phyloP scores from a whole-genome alignment of 2,797 vertebrate genomes.

The Gouania willdenowi region DNA sequence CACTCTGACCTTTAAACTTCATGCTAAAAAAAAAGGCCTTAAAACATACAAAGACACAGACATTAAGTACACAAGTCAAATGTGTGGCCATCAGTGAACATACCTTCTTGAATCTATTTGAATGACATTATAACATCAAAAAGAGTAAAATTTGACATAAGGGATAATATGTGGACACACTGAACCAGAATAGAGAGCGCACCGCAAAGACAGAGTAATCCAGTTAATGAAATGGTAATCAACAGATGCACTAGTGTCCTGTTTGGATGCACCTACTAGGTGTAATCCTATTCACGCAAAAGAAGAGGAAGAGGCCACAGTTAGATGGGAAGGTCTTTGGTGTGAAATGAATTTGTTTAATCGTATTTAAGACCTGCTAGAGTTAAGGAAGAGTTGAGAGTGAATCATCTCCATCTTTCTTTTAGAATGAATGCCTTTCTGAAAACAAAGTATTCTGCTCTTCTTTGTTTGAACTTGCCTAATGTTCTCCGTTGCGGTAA shows the following conservation, averaged over 20 bases:
- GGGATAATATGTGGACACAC: constrained; percentile 23
- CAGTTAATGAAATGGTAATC: constrained; percentile 68
- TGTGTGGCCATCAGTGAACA: too few species aligned
- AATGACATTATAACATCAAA: too few species aligned
- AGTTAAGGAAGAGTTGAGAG: constrained; percentile 5
- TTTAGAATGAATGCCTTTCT: background rate
- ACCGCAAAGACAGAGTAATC: constrained; percentile 51
- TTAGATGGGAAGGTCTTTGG: constrained; percentile 1
- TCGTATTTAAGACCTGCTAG: constrained; percentile 17
- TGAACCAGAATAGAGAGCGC: constrained; percentile 8
- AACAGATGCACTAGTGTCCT: constrained; percentile 51
- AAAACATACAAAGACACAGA: too few species aligned
- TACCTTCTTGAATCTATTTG: too few species aligned
- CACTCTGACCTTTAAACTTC: too few species aligned
- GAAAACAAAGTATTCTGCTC: constrained; percentile 7
- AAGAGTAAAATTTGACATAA: constrained; percentile 19
- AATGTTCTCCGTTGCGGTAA: background rate
- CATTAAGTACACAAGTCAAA: too few species aligned
- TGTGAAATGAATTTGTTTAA: constrained; percentile 11
- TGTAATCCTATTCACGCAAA: constrained; percentile 49
- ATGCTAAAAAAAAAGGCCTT: too few species aligned
- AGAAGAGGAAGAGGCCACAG: constrained; percentile 9
- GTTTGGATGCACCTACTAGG: constrained; percentile 57
- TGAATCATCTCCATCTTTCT: constrained; percentile 14
- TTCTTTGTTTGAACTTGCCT: constrained; percentile 13